Conservation (phyloP, 2,888 invertebrate species). For the Dryadula phaetusa region DNA sequence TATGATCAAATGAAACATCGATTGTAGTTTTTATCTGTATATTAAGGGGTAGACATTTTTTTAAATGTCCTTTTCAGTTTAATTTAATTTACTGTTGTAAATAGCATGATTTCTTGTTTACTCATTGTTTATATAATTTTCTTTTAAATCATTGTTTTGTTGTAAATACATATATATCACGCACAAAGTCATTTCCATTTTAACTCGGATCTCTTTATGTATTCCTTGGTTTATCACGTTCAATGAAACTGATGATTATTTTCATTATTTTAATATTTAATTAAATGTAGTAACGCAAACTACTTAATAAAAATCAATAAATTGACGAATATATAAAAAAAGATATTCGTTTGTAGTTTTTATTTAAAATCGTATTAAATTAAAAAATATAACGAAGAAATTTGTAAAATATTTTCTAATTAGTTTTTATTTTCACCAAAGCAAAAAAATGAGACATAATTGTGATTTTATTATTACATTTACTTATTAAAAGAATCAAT, state of each 20-base stretch:
- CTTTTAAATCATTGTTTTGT: constrained; percentile 24
- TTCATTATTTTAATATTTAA: background rate
- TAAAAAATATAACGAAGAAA: too few relatives aligned
- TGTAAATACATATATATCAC: constrained; percentile 29
- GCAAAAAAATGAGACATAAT: too few relatives aligned
- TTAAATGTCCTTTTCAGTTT: background rate
- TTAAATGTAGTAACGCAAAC: too few relatives aligned
- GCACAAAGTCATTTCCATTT: constrained; percentile 27
- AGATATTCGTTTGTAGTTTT: too few relatives aligned
- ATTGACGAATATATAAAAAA: too few relatives aligned
- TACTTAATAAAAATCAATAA: too few relatives aligned
- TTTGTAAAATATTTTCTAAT: too few relatives aligned
- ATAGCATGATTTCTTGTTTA: background rate
- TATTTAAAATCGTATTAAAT: too few relatives aligned
- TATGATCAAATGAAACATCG: constrained; percentile 66
- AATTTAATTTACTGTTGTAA: constrained; percentile 13
- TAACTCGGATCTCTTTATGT: too few relatives aligned
- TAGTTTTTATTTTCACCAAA: too few relatives aligned
- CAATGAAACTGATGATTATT: background rate
- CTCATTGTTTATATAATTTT: background rate
- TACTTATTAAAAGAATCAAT: too few relatives aligned
- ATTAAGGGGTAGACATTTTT: constrained; percentile 27
- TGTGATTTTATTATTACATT: too few relatives aligned
- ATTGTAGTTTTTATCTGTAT: constrained; percentile 47
- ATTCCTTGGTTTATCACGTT: constrained; percentile 5